Evolutionary conservation across 92 coral and sea anemone species (phyloP).

Genomic region (Zoanthus solanderi): DNA sequence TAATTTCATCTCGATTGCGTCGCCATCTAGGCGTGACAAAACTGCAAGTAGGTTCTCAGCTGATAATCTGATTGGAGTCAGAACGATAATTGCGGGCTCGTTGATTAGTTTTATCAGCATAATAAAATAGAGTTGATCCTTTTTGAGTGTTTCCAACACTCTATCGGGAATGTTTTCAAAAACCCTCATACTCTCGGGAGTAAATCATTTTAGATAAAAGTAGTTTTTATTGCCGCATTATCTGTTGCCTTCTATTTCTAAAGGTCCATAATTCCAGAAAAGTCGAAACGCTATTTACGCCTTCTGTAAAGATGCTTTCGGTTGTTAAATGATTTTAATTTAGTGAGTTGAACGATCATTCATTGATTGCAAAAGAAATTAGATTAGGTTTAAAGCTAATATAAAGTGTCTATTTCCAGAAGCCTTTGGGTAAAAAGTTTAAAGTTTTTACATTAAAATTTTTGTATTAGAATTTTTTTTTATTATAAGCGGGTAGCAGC

Average conservation of each 20-base stretch:
- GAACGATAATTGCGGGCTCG: slow-evolving; percentile 37
- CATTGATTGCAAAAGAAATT: background rate
- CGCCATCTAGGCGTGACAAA: slow-evolving; percentile 47
- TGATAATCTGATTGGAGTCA: slow-evolving; percentile 62
- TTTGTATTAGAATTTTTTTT: too few relatives aligned
- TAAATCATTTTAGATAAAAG: background rate
- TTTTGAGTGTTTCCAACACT: background rate
- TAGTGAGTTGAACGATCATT: background rate
- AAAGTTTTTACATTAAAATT: too few relatives aligned
- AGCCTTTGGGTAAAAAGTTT: too few relatives aligned
- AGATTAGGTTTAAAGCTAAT: too few relatives aligned
- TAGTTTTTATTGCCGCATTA: background rate
- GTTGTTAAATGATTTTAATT: background rate
- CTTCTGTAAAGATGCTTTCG: background rate
- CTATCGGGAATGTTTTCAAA: background rate
- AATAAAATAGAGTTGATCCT: slow-evolving; percentile 5
- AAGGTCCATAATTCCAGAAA: background rate
- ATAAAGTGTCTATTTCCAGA: too few relatives aligned
- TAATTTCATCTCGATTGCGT: background rate
- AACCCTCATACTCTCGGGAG: background rate
- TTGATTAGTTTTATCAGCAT: slow-evolving; percentile 46
- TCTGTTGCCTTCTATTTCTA: background rate
- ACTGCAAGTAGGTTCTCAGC: slow-evolving; percentile 36
- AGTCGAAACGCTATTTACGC: background rate
- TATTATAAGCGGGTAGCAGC: too few relatives aligned